Base-by-base conservation (phyloP, 2,797 vertebrate genomes). In the Dipus sagitta region DNA sequence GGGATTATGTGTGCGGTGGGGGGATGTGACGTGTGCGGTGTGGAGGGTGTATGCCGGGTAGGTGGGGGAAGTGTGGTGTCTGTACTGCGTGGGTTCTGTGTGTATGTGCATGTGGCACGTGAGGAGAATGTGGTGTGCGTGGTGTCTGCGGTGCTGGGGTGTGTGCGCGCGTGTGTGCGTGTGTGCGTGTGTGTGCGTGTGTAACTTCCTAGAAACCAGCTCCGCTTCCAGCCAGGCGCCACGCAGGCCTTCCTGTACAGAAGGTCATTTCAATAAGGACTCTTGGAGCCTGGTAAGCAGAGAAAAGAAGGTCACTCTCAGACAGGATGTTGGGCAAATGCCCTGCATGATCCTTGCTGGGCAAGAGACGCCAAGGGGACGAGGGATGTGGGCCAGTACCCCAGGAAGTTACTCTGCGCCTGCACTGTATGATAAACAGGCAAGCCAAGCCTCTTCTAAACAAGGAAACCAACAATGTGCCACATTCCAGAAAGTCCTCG, bases 301-400 rank as follows among this genome's bases (percentile, higher is more conserved):
- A 97, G 97, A 98, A 98, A 91, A 97, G 96, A 97, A 98, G 97
- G 98, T 98, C 96, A 97, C 95, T 98, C 95, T 97, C 96, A 98
- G 97, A 98, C 98, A 98, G 98, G 98, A 98, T 98, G 98, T 94
- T 96, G 97, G 94, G 93, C 97, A 98, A 98, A 97, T 98, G 96
- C 97, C 97, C 95, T 97, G 96, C 97, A 96, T 95, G 95, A 97
- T 88, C 95, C 97, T 98, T 97, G 96, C 98, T 98, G 98, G 96
- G 95, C 96, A 90, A 97, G 54, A 97, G 98, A 98, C 98, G 95
- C 98, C 97, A 92, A 68, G 18, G 3, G 47, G 96, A 96, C 96
- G 95, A 97, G 98, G 98, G 98, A 98, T 98, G 97, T 82, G 86
- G 94, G 14, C 60, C 38, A 94, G 96, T 96, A 97, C 97, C 97